Evolutionary conservation across 2,888 invertebrate species (phyloP).

Genomic region (Theretra japonica): DNA sequence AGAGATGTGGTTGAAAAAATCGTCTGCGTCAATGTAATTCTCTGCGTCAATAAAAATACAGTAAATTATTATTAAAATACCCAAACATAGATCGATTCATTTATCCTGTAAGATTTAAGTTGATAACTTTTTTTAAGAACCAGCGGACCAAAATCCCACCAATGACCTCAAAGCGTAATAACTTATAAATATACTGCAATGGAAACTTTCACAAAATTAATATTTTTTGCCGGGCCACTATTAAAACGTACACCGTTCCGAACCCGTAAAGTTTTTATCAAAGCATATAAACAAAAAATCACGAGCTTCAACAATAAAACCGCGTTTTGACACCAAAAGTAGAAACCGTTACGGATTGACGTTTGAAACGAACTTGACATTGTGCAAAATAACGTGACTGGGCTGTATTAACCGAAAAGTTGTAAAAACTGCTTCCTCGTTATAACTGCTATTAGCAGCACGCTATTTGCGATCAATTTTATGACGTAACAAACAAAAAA

Average conservation of each 20-base stretch:
- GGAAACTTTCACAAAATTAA: neutral
- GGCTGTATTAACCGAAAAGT: neutral
- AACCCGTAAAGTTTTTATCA: neutral
- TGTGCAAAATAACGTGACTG: slow-evolving; percentile 24
- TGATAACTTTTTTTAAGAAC: too few relatives aligned
- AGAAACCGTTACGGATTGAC: slow-evolving; percentile 23
- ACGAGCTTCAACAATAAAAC: slow-evolving; percentile 12
- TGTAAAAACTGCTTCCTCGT: slow-evolving; percentile 9
- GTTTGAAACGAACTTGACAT: slow-evolving; percentile 19
- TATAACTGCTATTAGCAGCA: slow-evolving; percentile 4
- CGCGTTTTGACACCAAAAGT: slow-evolving; percentile 21
- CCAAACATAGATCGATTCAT: too few relatives aligned
- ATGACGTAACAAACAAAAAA: neutral
- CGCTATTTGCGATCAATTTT: neutral
- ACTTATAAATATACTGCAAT: too few relatives aligned
- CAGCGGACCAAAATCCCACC: neutral
- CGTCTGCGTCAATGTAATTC: too few relatives aligned
- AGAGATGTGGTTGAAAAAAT: too few relatives aligned
- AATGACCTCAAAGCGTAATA: neutral
- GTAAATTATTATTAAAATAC: too few relatives aligned
- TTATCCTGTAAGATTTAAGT: too few relatives aligned
- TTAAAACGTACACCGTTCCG: neutral
- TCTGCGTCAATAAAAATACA: too few relatives aligned
- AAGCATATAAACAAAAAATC: neutral
- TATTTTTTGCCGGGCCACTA: neutral